Evolutionary conservation across 2,113 vertebrate genomes (phyloP).

Genomic region (Pipa parva): DNA sequence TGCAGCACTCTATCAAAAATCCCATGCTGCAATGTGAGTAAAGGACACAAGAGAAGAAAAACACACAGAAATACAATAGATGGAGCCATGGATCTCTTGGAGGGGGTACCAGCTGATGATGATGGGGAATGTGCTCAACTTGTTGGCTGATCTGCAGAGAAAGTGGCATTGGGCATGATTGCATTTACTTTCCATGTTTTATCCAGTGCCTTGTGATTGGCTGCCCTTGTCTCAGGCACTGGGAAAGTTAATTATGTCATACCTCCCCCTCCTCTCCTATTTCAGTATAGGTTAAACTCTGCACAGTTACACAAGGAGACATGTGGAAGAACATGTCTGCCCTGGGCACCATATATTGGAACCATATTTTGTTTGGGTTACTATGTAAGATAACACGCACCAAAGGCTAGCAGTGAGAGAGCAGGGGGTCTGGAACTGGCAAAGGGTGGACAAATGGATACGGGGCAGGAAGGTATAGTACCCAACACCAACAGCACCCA

Average conservation of each 20-base stretch:
- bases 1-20: conserved; percentile 4
- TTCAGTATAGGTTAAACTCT: too few relatives aligned
- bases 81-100: background rate
- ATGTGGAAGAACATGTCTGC: too few relatives aligned
- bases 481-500: too few relatives aligned
- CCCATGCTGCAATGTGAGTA: background rate
- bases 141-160: background rate
- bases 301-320: too few relatives aligned
- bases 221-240: background rate
- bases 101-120: too few relatives aligned
- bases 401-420: too few relatives aligned
- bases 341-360: too few relatives aligned
- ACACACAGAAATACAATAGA: background rate
- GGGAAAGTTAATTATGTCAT: background rate
- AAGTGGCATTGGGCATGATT: background rate
- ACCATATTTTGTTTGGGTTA: too few relatives aligned
- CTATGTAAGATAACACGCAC: too few relatives aligned
- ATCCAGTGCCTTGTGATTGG: conserved; percentile 8
- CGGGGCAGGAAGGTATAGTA: too few relatives aligned
- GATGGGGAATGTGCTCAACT: background rate
- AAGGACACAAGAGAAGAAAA: background rate
- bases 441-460: too few relatives aligned
- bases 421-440: too few relatives aligned
- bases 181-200: background rate
- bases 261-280: background rate